phyloP scores from a whole-genome alignment of 2,888 invertebrate genomes.

The Ornithoptera priamus region DNA sequence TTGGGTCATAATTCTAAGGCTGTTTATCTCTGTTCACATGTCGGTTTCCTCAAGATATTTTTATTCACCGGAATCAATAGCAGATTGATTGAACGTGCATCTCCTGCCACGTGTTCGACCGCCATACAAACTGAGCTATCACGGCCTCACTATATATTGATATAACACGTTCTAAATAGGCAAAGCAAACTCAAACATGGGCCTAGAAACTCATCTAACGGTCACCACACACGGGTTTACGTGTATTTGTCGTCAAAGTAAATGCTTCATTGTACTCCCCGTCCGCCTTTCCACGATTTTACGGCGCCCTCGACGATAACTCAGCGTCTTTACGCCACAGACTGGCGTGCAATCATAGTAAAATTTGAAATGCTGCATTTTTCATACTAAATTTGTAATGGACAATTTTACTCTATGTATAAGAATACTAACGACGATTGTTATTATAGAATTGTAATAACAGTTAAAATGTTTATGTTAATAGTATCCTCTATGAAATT shows the following conservation, averaged over 20 bases:
- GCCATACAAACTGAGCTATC: too few species aligned
- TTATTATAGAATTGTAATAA: too few species aligned
- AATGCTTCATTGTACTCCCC: conserved; percentile 29
- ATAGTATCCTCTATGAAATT: not conserved
- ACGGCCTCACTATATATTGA: not conserved
- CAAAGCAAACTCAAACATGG: conserved; percentile 10
- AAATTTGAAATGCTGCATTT: conserved; percentile 8
- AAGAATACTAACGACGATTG: not conserved
- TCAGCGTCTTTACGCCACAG: conserved; percentile 25
- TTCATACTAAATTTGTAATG: not conserved
- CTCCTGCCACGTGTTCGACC: too few species aligned
- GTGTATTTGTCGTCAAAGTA: conserved; percentile 29
- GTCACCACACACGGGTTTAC: conserved; percentile 16
- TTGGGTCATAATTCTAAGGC: too few species aligned
- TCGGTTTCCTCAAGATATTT: too few species aligned
- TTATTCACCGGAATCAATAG: too few species aligned
- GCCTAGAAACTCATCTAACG: conserved; percentile 21
- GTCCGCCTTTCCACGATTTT: conserved; percentile 27
- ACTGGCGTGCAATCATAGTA: conserved; percentile 25
- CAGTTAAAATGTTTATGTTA: too few species aligned
- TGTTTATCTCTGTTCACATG: too few species aligned
- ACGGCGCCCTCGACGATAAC: conserved; percentile 25
- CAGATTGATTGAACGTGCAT: too few species aligned
- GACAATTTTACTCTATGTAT: not conserved
- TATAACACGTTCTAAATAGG: conserved; percentile 14